phyloP scores from a whole-genome alignment of 2,113 vertebrate species.

The Uropsilus gracilis region DNA sequence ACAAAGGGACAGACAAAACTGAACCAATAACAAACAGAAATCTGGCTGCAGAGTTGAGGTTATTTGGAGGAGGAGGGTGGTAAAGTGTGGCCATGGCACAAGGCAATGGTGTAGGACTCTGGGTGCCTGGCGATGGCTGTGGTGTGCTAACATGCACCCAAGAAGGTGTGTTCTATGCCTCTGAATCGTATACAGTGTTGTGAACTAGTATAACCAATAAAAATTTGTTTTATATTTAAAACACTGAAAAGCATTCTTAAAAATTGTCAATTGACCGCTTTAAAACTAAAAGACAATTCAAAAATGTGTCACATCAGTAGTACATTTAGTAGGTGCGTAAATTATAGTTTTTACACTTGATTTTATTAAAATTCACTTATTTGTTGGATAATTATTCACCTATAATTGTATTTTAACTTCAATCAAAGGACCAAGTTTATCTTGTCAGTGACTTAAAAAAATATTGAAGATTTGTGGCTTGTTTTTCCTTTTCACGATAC shows the following conservation, averaged over 20 bases:
- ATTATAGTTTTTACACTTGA: not conserved
- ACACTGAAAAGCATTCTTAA: not conserved
- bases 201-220: no score
- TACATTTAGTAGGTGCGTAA: not conserved
- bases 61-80: no score
- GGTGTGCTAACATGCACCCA: no score
- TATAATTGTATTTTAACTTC: not conserved
- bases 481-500: not conserved
- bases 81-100: no score
- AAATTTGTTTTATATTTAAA: not conserved
- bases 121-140: no score
- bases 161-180: no score
- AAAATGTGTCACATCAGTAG: not conserved
- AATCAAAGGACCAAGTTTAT: constrained; percentile 23
- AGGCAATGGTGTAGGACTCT: no score
- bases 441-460: not conserved
- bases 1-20: no score
- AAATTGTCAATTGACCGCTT: not conserved
- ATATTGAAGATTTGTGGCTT: not conserved
- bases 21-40: no score
- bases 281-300: constrained; percentile 12
- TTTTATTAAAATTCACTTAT: constrained; percentile 19
- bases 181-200: no score
- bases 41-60: no score
- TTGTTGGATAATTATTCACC: not conserved